phyloP scores from a whole-genome alignment of 1,140 invertebrate species.

The Drosophila simulans region DNA sequence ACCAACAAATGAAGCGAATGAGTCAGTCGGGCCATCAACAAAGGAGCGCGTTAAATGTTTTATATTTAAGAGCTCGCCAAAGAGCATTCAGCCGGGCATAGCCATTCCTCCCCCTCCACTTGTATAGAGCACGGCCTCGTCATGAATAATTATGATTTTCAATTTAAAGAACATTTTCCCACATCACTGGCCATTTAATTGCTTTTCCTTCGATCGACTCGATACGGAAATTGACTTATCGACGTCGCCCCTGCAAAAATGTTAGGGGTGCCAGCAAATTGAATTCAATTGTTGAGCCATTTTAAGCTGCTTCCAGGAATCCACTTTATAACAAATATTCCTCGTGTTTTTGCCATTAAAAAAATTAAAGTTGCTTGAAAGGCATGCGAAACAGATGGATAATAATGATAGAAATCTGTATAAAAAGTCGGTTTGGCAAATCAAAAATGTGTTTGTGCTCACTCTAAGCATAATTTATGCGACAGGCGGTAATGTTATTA shows the following conservation, averaged over 20 bases:
- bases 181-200: constrained; percentile 47
- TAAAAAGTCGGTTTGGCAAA: constrained; percentile 3
- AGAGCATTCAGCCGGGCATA: constrained; percentile 47
- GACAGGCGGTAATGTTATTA: constrained; percentile 49
- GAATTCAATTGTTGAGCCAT: constrained; percentile 45
- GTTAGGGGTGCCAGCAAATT: constrained; percentile 24
- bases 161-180: constrained; percentile 67
- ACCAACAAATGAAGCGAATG: constrained; percentile 74
- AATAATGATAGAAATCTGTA: neutral
- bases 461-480: constrained; percentile 44
- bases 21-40: constrained; percentile 66
- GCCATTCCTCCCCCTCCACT: constrained; percentile 26
- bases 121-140: constrained; percentile 16
- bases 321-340: neutral
- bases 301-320: constrained; percentile 3
- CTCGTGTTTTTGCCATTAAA: neutral
- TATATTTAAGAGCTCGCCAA: constrained; percentile 76
- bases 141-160: constrained; percentile 80
- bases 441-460: constrained; percentile 15
- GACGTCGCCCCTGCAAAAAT: constrained; percentile 1
- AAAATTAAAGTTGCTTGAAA: neutral
- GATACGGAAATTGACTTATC: constrained; percentile 58
- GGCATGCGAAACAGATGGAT: neutral
- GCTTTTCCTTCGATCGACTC: constrained; percentile 36
- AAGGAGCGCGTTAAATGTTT: constrained; percentile 77